Evolutionary conservation across 2,888 invertebrate species (phyloP).

Genomic region (Ophioninae sp.): DNA sequence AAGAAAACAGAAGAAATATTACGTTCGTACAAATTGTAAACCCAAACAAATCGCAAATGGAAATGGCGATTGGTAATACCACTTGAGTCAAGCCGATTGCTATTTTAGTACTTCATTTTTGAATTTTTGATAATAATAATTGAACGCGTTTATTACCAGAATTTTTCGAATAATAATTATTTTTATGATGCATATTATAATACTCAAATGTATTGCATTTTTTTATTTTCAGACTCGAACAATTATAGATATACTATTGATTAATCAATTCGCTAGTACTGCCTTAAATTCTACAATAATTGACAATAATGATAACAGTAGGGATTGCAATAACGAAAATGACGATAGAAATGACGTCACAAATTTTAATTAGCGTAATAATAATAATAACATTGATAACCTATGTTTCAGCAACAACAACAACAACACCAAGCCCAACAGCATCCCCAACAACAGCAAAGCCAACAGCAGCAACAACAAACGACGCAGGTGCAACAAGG

Average conservation of each 20-base stretch:
- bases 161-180: too few species aligned
- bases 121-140: too few species aligned
- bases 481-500: conserved; percentile 72
- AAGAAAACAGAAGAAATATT: too few species aligned
- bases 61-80: too few species aligned
- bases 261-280: too few species aligned
- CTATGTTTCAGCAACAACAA: conserved; percentile 65
- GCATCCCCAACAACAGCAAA: conserved; percentile 72
- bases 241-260: too few species aligned
- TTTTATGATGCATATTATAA: too few species aligned
- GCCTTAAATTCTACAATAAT: not conserved
- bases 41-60: too few species aligned
- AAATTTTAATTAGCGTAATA: not conserved
- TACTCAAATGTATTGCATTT: too few species aligned
- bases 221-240: too few species aligned
- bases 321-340: not conserved
- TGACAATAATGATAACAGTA: not conserved
- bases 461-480: conserved; percentile 73
- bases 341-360: not conserved
- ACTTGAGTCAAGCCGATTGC: not conserved
- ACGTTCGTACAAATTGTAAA: too few species aligned
- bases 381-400: conserved; percentile 11
- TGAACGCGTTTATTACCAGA: too few species aligned
- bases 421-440: conserved; percentile 67
- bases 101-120: not conserved